Evolutionary conservation across 2,888 invertebrate species (phyloP), one percentile per base, ranked within the genome.

Genomic region (Megalurothrips usitatus): DNA sequence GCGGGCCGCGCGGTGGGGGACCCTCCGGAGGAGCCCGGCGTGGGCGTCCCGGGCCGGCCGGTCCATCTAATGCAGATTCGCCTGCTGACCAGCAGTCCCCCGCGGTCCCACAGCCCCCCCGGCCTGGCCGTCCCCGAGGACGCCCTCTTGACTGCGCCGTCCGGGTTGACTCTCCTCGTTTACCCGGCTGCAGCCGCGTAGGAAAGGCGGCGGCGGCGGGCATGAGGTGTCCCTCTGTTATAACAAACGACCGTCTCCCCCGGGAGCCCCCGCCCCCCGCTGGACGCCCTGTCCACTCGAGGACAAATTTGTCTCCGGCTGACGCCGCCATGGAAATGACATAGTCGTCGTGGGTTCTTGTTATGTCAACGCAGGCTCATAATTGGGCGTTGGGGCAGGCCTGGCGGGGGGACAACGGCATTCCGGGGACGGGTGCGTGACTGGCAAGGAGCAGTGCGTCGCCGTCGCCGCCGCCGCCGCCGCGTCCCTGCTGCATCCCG

Each of bases 281-380:
- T n/a, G n/a, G n/a, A n/a, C n/a, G n/a, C n/a, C n/a, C 58, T 58
- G 58, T 58, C 58, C 58, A 58, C 58, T 58, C 58, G 68, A 26
- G 12, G 26, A 75, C 68, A 75, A 75, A 75, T 75, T 75, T 75
- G 68, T 75, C 23, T 75, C 23, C 26, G 23, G 68, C 10, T 58
- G 34, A 43, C 58, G 58, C n/a, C 58, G 68, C 23, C 68, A 75
- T 75, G 68, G 68, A 75, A 75, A 75, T 75, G 68, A 26, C 68
- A 43, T 43, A 43, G 34, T 43, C 34, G 34, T 43, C 34, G 68
- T 75, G 12, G 68, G 68, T 9, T 26, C 68, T 75, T 75, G 68
- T 75, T 75, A 26, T 75, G 68, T 75, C 68, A 75, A 75, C 68
- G 68, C 14, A 12, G 68, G 68, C 26, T 12, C 26, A 26, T 75